Conservation (phyloP, 2,113 vertebrate genomes). For the Tachysurus vachellii region DNA sequence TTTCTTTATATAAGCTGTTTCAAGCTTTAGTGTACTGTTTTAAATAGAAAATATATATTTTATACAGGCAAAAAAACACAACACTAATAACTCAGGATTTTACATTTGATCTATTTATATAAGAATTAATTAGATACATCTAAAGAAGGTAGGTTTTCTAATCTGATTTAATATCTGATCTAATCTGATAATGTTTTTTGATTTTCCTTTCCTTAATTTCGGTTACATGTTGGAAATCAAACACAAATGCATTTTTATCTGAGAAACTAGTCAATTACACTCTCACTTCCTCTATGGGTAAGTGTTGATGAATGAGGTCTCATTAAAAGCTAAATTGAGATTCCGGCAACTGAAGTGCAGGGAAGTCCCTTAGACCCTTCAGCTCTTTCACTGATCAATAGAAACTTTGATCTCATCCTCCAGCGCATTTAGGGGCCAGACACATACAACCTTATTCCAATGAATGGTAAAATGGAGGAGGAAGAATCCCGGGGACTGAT, state of each 20-base stretch:
- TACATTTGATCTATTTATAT: neutral
- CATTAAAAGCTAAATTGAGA: slow-evolving; percentile 59
- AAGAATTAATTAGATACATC: neutral
- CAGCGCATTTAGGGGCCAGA: slow-evolving; percentile 46
- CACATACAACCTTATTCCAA: slow-evolving; percentile 66
- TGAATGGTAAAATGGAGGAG: slow-evolving; percentile 67
- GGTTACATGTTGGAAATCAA: slow-evolving; percentile 13
- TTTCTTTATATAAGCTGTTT: neutral
- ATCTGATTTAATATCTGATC: neutral
- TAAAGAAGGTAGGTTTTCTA: neutral
- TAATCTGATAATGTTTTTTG: neutral
- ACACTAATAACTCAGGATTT: neutral
- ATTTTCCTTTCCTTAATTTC: neutral
- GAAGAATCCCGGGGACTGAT: slow-evolving; percentile 69
- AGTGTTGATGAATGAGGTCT: slow-evolving; percentile 50
- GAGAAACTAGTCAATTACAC: slow-evolving; percentile 30
- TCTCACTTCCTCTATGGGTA: slow-evolving; percentile 36
- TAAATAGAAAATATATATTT: neutral
- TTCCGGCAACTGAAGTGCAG: slow-evolving; percentile 50
- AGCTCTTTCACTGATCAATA: slow-evolving; percentile 61
- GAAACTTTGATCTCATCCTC: slow-evolving; percentile 73
- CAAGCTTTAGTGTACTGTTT: neutral
- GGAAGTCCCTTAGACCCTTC: slow-evolving; percentile 53
- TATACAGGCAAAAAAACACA: neutral
- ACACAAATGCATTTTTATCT: slow-evolving; percentile 28